A percentile compares a stretch with the other conserved stretches of the same genome.
These are phyloP conservation scores for Orycteropus afer DNA, from an alignment of 2,113 vertebrate genomes.

Conservation along the genomic window DNA sequence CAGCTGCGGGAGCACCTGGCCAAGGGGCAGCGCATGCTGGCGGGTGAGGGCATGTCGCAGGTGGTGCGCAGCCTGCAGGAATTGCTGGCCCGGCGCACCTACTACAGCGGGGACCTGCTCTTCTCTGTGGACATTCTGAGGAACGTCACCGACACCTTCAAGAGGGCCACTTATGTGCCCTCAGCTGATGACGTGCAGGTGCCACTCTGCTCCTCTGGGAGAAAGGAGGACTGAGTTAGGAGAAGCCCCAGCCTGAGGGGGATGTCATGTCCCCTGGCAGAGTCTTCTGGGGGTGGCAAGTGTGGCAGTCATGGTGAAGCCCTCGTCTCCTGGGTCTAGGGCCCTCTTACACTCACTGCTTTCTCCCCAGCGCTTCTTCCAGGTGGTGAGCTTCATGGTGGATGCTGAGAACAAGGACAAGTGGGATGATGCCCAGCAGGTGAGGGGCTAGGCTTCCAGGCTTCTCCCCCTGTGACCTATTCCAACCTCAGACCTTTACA, in stretches of 20 bases:
- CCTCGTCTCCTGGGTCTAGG: neutral
- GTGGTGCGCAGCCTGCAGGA: constrained; percentile 98
- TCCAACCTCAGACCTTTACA: neutral
- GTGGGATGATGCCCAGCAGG: constrained; percentile 98
- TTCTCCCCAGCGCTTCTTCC: constrained; percentile 95
- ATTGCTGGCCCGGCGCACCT: constrained; percentile 95
- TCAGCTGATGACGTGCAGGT: constrained; percentile 98
- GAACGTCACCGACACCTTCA: constrained; percentile 99
- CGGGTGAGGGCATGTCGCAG: constrained; percentile 98
- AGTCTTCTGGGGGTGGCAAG: neutral
- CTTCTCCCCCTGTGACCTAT: rapidly evolving
- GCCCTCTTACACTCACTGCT: constrained; percentile 25
- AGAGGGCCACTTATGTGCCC: constrained; percentile 98
- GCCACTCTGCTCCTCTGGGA: neutral
- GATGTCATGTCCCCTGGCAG: neutral
- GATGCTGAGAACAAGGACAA: constrained; percentile 95
- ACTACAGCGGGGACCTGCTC: constrained; percentile 98
- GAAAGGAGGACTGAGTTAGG: neutral
- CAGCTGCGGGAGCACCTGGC: constrained; percentile 99
- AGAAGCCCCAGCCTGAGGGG: neutral
- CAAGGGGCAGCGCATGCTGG: constrained; percentile 99
- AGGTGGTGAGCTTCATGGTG: constrained; percentile 98
- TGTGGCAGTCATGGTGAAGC: neutral
- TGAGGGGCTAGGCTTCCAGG: constrained; percentile 74
- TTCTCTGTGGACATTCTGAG: constrained; percentile 99